A percentile compares a stretch with the other conserved stretches of the same genome.
These are phyloP conservation scores for Zingel zingel DNA, from an alignment of 2,113 vertebrate genomes.

Conservation along the genomic window DNA sequence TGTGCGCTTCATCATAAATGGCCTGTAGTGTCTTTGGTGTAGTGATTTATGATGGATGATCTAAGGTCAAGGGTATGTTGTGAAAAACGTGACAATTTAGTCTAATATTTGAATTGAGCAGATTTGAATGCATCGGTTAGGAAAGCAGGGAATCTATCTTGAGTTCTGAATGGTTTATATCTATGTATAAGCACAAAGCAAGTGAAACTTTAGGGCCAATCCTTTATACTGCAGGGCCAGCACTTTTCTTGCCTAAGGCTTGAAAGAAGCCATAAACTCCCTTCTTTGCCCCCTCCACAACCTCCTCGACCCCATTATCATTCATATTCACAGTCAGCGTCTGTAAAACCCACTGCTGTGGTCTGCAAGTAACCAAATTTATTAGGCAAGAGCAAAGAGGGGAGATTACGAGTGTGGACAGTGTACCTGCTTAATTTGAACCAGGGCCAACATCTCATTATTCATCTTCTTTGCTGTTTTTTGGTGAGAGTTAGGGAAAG, in stretches of 20 bases:
- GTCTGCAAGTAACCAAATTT: conserved; percentile 60
- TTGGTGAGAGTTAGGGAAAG: conserved; percentile 30
- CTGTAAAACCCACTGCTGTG: conserved; percentile 59
- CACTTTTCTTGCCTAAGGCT: conserved; percentile 18
- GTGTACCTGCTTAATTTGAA: conserved; percentile 60
- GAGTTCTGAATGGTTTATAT: background rate
- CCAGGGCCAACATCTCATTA: conserved; percentile 65
- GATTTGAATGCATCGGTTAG: conserved; percentile 7
- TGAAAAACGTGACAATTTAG: conserved; percentile 3
- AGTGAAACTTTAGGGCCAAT: conserved; percentile 20
- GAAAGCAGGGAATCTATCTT: background rate
- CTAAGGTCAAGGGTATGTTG: conserved; percentile 3
- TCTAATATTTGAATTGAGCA: conserved; percentile 12
- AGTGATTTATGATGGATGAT: conserved; percentile 43
- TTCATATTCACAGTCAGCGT: conserved; percentile 61
- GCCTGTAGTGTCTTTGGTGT: conserved; percentile 36
- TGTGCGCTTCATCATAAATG: conserved; percentile 35
- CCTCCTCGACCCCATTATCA: conserved; percentile 13
- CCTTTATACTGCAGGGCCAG: conserved; percentile 20
- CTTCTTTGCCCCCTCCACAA: conserved; percentile 9
- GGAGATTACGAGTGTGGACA: conserved; percentile 50
- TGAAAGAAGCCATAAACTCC: conserved; percentile 16
- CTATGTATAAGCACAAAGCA: background rate
- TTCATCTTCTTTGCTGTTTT: conserved; percentile 63
- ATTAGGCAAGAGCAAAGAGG: conserved; percentile 45